Percentiles rank a stretch among this genome's conserved stretches.
Evolutionary conservation across 2,113 vertebrate genomes (phyloP).

Genomic region (Atractosteus spatula): DNA sequence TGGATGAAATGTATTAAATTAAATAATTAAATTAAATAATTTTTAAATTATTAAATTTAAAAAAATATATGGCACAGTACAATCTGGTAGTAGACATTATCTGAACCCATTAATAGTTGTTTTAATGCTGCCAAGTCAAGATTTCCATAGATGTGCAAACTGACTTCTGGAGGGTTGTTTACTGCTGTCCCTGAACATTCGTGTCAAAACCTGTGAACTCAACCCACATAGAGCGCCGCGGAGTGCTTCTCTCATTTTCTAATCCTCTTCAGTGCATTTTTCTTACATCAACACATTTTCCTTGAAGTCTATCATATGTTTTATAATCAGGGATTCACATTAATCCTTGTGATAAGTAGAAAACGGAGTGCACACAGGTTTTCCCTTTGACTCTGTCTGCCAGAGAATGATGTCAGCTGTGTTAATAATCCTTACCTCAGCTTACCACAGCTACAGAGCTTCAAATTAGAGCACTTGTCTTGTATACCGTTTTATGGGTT

Average conservation of each 20-base stretch:
- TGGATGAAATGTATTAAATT: too few species aligned
- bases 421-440: slow-evolving; percentile 65
- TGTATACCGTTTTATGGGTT: slow-evolving; percentile 38
- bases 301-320: background rate
- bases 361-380: slow-evolving; percentile 76
- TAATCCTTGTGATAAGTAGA: slow-evolving; percentile 54
- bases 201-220: background rate
- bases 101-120: background rate
- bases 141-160: background rate
- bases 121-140: background rate
- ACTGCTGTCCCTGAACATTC: background rate
- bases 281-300: background rate
- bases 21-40: too few species aligned
- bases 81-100: too few species aligned
- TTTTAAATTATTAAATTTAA: too few species aligned
- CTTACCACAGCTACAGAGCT: slow-evolving; percentile 13
- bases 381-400: slow-evolving; percentile 63
- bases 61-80: too few species aligned
- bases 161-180: background rate
- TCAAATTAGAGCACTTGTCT: slow-evolving; percentile 27
- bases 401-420: slow-evolving; percentile 67
- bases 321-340: background rate
- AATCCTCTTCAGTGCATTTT: background rate
- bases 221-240: background rate
- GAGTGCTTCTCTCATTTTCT: background rate